A percentile compares a stretch with the other conserved stretches of the same genome.
phyloP scores from a whole-genome alignment of 2,113 vertebrate genomes.

The Ptyas mucosa region DNA sequence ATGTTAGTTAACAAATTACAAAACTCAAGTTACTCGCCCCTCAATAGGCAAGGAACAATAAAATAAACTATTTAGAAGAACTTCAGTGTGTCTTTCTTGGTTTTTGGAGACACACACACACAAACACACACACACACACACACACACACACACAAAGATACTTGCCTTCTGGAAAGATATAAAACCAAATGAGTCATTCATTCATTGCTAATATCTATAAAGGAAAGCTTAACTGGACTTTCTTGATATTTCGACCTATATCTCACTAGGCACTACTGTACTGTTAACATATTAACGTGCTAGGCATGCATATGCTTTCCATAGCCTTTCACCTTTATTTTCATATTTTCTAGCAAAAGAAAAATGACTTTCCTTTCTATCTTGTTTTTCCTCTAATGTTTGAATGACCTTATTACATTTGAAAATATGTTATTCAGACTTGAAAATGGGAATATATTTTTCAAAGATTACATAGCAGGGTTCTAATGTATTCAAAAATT shows the following conservation, averaged over 20 bases:
- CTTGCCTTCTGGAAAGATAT: background rate
- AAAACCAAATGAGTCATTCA: conserved; percentile 1
- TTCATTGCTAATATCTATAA: background rate
- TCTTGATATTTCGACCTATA: background rate
- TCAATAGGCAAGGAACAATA: too few relatives aligned
- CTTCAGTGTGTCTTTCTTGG: too few relatives aligned
- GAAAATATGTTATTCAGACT: background rate
- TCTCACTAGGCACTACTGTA: background rate
- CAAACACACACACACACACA: background rate
- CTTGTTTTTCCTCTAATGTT: background rate
- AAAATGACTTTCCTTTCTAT: background rate
- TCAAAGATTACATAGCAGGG: background rate
- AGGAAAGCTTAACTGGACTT: background rate
- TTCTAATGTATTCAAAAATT: background rate
- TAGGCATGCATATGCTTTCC: background rate
- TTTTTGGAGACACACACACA: background rate
- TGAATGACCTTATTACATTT: background rate
- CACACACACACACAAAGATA: background rate
- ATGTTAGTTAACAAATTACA: too few relatives aligned
- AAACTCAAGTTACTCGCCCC: too few relatives aligned
- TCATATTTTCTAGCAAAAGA: background rate
- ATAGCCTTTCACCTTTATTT: background rate
- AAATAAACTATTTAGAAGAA: too few relatives aligned
- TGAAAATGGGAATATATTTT: background rate
- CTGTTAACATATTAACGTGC: background rate